These are phyloP conservation scores for Clivina fossor DNA, from an alignment of 2,888 invertebrate genomes.

Conservation along the genomic window DNA sequence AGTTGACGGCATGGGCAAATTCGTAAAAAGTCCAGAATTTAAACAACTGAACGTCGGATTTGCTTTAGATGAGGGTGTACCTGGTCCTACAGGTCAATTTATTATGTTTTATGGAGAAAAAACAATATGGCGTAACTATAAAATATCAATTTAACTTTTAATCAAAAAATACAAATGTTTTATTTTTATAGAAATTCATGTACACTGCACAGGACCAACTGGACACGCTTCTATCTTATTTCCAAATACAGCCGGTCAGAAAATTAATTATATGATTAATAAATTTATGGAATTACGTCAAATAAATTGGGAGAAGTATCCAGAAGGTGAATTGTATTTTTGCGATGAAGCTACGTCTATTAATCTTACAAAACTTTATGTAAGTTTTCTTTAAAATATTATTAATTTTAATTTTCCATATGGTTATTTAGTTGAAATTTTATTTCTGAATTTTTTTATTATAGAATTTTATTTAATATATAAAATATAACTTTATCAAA, in stretches of 20 bases:
- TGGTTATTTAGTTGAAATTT: too few relatives aligned
- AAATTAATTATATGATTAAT: slow-evolving; percentile 12
- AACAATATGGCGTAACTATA: slow-evolving; percentile 78
- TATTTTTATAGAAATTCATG: slow-evolving; percentile 17
- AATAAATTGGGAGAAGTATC: background rate
- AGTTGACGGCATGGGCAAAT: slow-evolving; percentile 75
- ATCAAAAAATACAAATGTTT: too few relatives aligned
- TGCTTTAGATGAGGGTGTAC: slow-evolving; percentile 85
- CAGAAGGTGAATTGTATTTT: background rate
- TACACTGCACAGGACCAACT: slow-evolving; percentile 11
- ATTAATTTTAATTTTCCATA: too few relatives aligned
- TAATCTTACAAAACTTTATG: slow-evolving; percentile 20
- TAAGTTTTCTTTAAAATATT: too few relatives aligned
- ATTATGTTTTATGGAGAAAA: slow-evolving; percentile 75
- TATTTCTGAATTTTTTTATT: too few relatives aligned
- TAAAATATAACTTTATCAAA: too few relatives aligned
- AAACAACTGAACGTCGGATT: slow-evolving; percentile 78
- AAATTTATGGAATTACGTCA: slow-evolving; percentile 23
- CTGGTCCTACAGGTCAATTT: slow-evolving; percentile 66
- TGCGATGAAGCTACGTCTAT: slow-evolving; percentile 9
- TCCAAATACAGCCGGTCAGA: slow-evolving; percentile 14
- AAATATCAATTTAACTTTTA: background rate
- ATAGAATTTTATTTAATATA: too few relatives aligned
- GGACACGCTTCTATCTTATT: slow-evolving; percentile 1
- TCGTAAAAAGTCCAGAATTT: slow-evolving; percentile 74